Percentiles rank a stretch among this genome's conserved stretches.
These are phyloP conservation scores for Hippocampus mohnikei DNA, from an alignment of 2,113 vertebrate genomes.

Conservation along the genomic window DNA sequence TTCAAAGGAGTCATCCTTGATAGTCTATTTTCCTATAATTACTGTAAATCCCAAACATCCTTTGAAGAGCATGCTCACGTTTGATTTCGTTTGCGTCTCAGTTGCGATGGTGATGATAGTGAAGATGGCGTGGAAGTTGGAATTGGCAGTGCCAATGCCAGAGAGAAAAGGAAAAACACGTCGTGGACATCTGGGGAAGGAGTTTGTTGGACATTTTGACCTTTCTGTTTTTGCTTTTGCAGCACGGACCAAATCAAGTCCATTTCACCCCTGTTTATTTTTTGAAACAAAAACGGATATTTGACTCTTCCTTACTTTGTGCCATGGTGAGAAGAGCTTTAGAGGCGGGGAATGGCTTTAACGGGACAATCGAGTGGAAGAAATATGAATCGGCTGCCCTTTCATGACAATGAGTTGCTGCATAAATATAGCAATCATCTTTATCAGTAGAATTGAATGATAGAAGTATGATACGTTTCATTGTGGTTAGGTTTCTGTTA, in stretches of 20 bases:
- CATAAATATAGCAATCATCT: conserved; percentile 69
- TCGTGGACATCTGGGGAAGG: conserved; percentile 11
- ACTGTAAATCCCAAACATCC: conserved; percentile 75
- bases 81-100: conserved; percentile 72
- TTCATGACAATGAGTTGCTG: conserved; percentile 66
- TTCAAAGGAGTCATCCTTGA: conserved; percentile 73
- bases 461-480: conserved; percentile 72
- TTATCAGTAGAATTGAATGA: conserved; percentile 70
- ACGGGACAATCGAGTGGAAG: conserved; percentile 47
- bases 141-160: conserved; percentile 46
- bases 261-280: conserved; percentile 37
- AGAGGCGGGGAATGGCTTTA: conserved; percentile 49
- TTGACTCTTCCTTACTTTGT: conserved; percentile 48
- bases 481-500: conserved; percentile 74
- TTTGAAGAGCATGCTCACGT: conserved; percentile 75
- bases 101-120: conserved; percentile 49
- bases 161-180: conserved; percentile 15
- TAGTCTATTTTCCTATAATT: conserved; percentile 78
- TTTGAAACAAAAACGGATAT: conserved; percentile 24
- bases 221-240: conserved; percentile 46
- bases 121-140: conserved; percentile 16
- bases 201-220: conserved; percentile 31
- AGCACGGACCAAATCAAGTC: conserved; percentile 49
- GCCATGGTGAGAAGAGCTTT: conserved; percentile 47
- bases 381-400: conserved; percentile 39